Percentiles rank a stretch among this genome's conserved stretches.
These are phyloP conservation scores for Passerina amoena DNA, from an alignment of 2,113 vertebrate genomes.

Conservation along the genomic window DNA sequence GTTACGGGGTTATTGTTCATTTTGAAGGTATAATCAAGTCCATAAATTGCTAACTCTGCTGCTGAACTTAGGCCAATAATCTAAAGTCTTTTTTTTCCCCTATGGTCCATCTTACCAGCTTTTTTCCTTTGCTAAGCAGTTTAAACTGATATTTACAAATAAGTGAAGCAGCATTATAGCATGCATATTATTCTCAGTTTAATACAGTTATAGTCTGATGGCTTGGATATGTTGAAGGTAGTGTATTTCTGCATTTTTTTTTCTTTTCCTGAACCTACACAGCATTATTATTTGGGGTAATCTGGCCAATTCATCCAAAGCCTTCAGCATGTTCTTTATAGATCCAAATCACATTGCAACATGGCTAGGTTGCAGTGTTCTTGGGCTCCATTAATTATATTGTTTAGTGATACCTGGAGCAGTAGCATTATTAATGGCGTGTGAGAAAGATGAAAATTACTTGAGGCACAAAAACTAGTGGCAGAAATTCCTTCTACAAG, in stretches of 20 bases:
- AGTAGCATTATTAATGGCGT: conserved; percentile 19
- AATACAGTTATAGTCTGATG: background rate
- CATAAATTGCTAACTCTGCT: conserved; percentile 68
- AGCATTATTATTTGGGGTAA: background rate
- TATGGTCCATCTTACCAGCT: background rate
- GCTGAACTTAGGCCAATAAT: conserved; percentile 58
- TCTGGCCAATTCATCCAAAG: background rate
- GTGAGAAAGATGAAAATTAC: conserved; percentile 39
- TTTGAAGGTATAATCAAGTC: conserved; percentile 73
- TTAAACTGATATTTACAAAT: conserved; percentile 36
- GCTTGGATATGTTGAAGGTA: background rate
- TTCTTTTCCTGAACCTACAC: background rate
- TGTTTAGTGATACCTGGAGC: conserved; percentile 25
- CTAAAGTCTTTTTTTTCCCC: background rate
- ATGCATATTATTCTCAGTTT: conserved; percentile 10
- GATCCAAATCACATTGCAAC: background rate
- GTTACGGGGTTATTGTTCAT: conserved; percentile 69
- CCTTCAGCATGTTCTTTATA: conserved; percentile 9
- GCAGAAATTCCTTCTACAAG: background rate
- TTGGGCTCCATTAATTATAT: conserved; percentile 20
- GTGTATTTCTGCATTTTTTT: background rate
- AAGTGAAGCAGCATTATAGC: background rate
- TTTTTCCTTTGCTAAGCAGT: conserved; percentile 32
- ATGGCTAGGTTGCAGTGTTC: background rate
- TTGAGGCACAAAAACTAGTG: background rate